Evolutionary conservation across 2,888 invertebrate genomes (phyloP), one percentile per base, ranked within the genome.

Genomic region (Hypomecis punctinalis): DNA sequence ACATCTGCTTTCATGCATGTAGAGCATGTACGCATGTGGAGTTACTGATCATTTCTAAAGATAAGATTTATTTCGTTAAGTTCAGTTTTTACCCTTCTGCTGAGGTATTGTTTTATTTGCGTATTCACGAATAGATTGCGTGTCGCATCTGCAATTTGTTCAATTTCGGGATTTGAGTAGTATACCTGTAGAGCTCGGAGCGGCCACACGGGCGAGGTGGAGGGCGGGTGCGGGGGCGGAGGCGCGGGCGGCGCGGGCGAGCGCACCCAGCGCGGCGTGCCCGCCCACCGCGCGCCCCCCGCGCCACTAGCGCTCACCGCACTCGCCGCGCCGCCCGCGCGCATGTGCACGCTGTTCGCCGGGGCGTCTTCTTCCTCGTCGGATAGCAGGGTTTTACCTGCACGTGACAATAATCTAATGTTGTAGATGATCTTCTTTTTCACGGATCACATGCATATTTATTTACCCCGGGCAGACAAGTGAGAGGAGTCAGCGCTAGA

Each of bases 201-300:
- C 60, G 90, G 88, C 80, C 81, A 86, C 4, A 85, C 74, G 57
- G 78, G 60, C 35, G 77, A 70, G 49, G 96, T 68, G 96, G 96
- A 36, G 96, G 74, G 46, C 62, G 68, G 42, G 66, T 70, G 75
- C 33, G 70, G 61, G 9, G 74, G 75, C 23, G 74, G 67, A 9
- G 78, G 68, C 59, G 74, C 63, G 52, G 78, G 70, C 10, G 76
- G 73, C 64, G 77, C 73, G 63, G 71, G 74, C 96, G 96, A 46
- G 96, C 80, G 76, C 95, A 94, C 54, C 96, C 95, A 51, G 94
- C 93, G 60, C 67, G 77, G 73, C 63, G 73, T 51, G 96, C 74
- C 97, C 66, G 68, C 75, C 79, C 78, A 78, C 67, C 77, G 76
- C 74, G 73, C 71, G 63, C 56, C 60, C 40, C 36, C 65, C 70